phyloP scores from a whole-genome alignment of 2,888 invertebrate genomes.

The Campaea margaritaria region DNA sequence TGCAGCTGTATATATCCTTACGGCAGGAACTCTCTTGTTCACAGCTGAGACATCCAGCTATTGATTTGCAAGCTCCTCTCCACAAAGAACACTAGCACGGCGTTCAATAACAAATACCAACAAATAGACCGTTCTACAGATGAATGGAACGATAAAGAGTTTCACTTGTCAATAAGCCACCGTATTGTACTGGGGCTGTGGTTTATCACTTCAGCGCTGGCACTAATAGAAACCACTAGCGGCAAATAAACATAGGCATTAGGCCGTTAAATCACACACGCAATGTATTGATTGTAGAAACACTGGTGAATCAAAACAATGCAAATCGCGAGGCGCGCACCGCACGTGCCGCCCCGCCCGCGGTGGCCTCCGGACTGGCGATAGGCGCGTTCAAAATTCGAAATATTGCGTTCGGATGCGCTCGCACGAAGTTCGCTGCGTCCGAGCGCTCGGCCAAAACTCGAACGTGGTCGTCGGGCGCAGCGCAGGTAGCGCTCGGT shows the following conservation, averaged over 20 bases:
- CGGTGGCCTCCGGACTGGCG: conserved; percentile 78
- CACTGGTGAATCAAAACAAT: conserved; percentile 78
- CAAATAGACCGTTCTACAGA: conserved; percentile 65
- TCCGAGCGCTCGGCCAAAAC: conserved; percentile 52
- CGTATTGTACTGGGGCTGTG: conserved; percentile 45
- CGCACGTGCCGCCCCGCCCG: conserved; percentile 83
- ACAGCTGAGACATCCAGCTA: conserved; percentile 72
- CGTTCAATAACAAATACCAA: conserved; percentile 69
- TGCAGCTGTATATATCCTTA: conserved; percentile 72
- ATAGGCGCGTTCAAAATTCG: conserved; percentile 44
- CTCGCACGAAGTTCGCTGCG: conserved; percentile 70
- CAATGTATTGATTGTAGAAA: conserved; percentile 77
- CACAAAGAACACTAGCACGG: conserved; percentile 72
- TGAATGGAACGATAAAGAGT: conserved; percentile 73
- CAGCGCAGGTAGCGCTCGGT: conserved; percentile 58
- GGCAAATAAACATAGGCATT: conserved; percentile 48
- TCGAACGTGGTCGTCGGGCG: conserved; percentile 45
- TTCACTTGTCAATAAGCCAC: conserved; percentile 82
- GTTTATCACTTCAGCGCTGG: conserved; percentile 38
- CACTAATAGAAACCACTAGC: conserved; percentile 22
- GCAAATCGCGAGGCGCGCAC: conserved; percentile 81
- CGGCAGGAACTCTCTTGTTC: conserved; percentile 63
- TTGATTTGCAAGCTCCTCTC: conserved; percentile 78
- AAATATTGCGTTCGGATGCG: conserved; percentile 76
- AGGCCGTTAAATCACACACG: conserved; percentile 67